phyloP scores from a whole-genome alignment of 2,113 vertebrate genomes.

The Fregetta grallaria region DNA sequence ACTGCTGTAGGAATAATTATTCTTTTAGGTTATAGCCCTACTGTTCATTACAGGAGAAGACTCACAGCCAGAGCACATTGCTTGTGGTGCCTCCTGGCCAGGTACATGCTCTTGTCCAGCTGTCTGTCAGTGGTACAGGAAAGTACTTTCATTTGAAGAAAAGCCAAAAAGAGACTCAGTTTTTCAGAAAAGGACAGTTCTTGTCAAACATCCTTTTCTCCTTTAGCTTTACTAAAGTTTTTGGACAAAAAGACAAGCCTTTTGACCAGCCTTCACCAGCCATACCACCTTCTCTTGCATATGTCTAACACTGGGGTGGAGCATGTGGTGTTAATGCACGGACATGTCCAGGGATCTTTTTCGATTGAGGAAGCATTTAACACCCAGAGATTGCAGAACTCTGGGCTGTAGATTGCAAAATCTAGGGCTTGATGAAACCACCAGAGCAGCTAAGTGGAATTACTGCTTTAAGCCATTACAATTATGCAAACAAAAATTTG shows the following conservation, averaged over 20 bases:
- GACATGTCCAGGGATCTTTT: background rate
- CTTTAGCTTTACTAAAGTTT: background rate
- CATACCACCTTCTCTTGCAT: background rate
- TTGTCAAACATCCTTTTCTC: background rate
- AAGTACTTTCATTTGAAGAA: background rate
- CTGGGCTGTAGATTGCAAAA: background rate
- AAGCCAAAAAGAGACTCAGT: background rate
- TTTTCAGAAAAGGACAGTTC: background rate
- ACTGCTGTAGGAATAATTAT: background rate
- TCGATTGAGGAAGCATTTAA: background rate
- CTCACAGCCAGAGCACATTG: background rate
- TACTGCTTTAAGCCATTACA: background rate
- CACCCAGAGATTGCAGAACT: background rate
- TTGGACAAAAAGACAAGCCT: background rate
- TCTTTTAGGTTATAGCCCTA: background rate
- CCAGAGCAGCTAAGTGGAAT: background rate
- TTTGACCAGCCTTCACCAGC: background rate
- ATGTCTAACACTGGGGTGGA: background rate
- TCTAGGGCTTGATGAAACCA: background rate
- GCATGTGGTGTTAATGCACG: accelerated
- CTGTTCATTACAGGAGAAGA: background rate
- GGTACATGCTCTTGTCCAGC: background rate
- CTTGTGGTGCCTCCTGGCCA: background rate
- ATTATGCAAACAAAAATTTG: background rate
- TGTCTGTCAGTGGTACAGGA: background rate